These are phyloP conservation scores for Embidobia sp. DNA, from an alignment of 2,888 invertebrate genomes.

Conservation along the genomic window DNA sequence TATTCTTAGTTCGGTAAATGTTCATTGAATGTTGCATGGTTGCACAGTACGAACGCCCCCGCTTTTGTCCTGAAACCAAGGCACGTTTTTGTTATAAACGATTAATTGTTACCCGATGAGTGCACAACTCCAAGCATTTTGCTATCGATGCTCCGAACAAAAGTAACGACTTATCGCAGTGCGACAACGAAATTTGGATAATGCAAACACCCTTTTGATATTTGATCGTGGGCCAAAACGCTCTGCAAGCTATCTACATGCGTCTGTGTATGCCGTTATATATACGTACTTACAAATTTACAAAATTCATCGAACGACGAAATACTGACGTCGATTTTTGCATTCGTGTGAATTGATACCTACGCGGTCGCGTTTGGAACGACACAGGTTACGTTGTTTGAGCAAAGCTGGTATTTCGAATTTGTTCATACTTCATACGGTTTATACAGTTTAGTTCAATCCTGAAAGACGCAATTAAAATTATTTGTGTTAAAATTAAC, in stretches of 20 bases:
- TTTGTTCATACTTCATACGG: no score
- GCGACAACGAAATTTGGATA: conserved; percentile 5
- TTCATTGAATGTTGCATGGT: conserved; percentile 39
- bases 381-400: conserved; percentile 29
- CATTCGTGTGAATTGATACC: conserved; percentile 3
- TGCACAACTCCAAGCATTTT: conserved; percentile 18
- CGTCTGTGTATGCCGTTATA: background rate
- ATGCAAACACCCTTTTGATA: conserved; percentile 1
- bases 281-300: conserved; percentile 10
- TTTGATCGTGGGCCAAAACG: background rate
- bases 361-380: conserved; percentile 5
- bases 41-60: conserved; percentile 37
- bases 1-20: conserved; percentile 33
- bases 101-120: conserved; percentile 23
- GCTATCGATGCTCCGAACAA: conserved; percentile 6
- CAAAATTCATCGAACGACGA: conserved; percentile 11
- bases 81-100: conserved; percentile 46
- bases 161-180: conserved; percentile 12
- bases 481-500: no score
- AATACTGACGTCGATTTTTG: background rate
- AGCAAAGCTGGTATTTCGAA: no score
- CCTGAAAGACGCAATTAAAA: no score
- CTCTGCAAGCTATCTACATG: conserved; percentile 19
- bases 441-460: no score
- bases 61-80: conserved; percentile 55